These are phyloP conservation scores for Xenops minutus DNA, from an alignment of 2,797 vertebrate genomes.

Conservation along the genomic window DNA sequence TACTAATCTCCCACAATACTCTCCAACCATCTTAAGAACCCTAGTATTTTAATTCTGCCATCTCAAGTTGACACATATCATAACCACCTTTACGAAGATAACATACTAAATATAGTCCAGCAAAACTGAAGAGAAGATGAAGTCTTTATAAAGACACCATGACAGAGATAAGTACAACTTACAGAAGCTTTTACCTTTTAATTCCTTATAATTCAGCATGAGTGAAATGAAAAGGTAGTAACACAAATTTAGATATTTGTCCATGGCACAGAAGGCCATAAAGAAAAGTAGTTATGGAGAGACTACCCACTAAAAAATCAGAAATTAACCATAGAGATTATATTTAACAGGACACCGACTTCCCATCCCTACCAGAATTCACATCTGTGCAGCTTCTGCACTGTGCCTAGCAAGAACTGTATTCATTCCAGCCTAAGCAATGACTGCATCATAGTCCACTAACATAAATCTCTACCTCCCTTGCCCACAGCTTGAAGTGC, in stretches of 20 bases:
- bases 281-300: neutral
- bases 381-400: neutral
- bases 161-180: neutral
- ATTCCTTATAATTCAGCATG: neutral
- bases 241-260: neutral
- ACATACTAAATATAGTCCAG: slow-evolving; percentile 11
- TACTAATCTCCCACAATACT: neutral
- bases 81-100: neutral
- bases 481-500: neutral
- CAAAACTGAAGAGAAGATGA: neutral
- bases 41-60: neutral
- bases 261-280: neutral
- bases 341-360: neutral
- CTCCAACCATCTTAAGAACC: neutral
- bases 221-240: neutral
- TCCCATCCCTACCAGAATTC: neutral
- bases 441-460: neutral
- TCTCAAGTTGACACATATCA: neutral
- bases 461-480: neutral
- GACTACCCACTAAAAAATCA: neutral
- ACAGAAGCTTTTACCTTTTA: neutral
- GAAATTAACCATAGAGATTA: neutral
- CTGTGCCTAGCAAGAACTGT: neutral
- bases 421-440: neutral
- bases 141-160: neutral